phyloP scores from a whole-genome alignment of 2,797 vertebrate species.

The Psittacula derbiana region DNA sequence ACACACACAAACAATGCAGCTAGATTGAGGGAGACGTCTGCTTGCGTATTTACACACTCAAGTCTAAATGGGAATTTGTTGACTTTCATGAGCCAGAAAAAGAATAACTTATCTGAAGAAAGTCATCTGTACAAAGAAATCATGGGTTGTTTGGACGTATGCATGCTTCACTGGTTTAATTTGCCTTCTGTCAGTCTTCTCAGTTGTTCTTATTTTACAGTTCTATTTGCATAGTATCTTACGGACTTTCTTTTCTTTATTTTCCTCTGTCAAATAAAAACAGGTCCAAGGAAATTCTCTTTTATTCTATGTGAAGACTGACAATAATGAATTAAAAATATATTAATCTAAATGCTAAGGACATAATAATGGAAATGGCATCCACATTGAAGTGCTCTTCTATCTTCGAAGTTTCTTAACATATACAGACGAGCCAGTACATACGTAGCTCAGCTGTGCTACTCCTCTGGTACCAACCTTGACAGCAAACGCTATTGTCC shows the following conservation, averaged over 20 bases:
- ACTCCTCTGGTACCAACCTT: not conserved
- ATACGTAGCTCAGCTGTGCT: not conserved
- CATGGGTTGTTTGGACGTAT: not conserved
- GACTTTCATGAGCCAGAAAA: not conserved
- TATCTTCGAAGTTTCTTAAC: not conserved
- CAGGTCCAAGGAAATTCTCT: not conserved
- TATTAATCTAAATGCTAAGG: not conserved
- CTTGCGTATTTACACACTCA: not conserved
- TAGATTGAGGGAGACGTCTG: slow-evolving; percentile 13
- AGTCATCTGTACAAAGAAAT: not conserved
- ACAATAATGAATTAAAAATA: not conserved
- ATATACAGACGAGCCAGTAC: not conserved
- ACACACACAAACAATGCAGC: not conserved
- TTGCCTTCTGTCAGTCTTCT: slow-evolving; percentile 12
- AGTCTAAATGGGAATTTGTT: not conserved
- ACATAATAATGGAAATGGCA: not conserved
- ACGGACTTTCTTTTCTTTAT: not conserved
- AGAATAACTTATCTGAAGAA: not conserved
- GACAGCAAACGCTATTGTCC: not conserved
- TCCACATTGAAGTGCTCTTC: not conserved
- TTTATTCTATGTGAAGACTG: not conserved
- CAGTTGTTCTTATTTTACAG: not conserved
- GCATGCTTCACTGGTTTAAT: not conserved
- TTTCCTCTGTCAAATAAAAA: slow-evolving; percentile 8
- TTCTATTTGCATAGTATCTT: not conserved